Percentiles rank a stretch among this genome's conserved stretches.
Evolutionary conservation across 2,113 vertebrate genomes (phyloP).

Genomic region (Asarcornis scutulata): DNA sequence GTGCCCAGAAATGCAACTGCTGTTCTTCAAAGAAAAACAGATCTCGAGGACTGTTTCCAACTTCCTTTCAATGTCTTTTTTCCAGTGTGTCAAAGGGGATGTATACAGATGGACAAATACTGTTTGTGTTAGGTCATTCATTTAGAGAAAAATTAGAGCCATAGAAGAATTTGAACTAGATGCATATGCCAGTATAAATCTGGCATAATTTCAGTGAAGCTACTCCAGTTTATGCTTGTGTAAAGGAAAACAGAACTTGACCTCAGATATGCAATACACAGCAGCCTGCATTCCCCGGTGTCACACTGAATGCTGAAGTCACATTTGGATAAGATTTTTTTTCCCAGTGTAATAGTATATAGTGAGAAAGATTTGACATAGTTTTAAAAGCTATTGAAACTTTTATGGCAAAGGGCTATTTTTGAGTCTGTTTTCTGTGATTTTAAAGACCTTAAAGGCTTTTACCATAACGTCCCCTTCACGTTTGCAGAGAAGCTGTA

Average conservation of each 20-base stretch:
- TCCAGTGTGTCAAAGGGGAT: conserved; percentile 48
- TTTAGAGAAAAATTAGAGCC: conserved; percentile 55
- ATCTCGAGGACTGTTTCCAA: conserved; percentile 46
- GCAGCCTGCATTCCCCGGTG: background rate
- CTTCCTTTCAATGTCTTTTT: conserved; percentile 56
- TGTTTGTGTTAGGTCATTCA: conserved; percentile 59
- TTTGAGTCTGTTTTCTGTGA: background rate
- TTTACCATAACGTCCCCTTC: background rate
- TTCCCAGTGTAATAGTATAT: background rate
- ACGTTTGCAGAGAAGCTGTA: background rate
- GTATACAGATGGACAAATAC: conserved; percentile 53
- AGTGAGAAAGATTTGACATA: background rate
- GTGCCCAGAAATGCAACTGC: conserved; percentile 65
- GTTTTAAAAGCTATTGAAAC: background rate
- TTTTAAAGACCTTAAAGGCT: background rate
- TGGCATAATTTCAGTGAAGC: conserved; percentile 18
- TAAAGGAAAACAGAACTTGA: conserved; percentile 34
- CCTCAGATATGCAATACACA: background rate
- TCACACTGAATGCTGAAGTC: background rate
- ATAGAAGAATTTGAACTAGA: conserved; percentile 12
- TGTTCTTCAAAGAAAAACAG: conserved; percentile 62
- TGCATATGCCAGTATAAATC: conserved; percentile 25
- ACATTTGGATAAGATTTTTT: background rate
- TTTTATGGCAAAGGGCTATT: background rate
- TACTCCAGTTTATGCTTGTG: conserved; percentile 21